These are phyloP conservation scores for Tursiops truncatus DNA, from an alignment of 2,113 vertebrate genomes.

Conservation along the genomic window DNA sequence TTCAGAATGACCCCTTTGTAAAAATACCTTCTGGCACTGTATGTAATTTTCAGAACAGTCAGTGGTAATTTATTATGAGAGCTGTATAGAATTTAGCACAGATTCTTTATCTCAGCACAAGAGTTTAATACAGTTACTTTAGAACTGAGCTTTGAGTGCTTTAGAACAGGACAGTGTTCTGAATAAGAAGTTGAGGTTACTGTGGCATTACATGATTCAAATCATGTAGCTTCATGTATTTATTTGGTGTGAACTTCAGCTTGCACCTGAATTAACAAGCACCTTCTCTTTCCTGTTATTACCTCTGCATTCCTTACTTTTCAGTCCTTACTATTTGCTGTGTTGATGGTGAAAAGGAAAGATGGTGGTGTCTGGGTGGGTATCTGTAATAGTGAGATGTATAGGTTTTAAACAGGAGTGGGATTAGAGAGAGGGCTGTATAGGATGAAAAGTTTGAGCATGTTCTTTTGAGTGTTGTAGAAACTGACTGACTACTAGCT, in stretches of 20 bases:
- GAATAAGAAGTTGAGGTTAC: not conserved
- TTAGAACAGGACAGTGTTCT: not conserved
- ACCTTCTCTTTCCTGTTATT: not conserved
- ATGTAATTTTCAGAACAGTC: not conserved
- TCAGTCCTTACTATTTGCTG: conserved; percentile 23
- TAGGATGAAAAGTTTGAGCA: not conserved
- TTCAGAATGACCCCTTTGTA: conserved; percentile 2
- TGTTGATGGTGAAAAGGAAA: not conserved
- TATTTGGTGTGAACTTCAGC: not conserved
- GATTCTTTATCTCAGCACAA: conserved; percentile 14
- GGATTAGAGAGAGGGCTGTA: not conserved
- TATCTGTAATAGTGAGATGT: not conserved
- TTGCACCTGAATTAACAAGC: not conserved
- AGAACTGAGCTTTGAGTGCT: conserved; percentile 23
- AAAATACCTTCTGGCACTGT: not conserved
- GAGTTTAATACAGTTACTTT: conserved; percentile 2
- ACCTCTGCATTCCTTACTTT: conserved; percentile 38
- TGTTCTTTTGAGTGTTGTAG: not conserved
- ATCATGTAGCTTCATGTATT: not conserved
- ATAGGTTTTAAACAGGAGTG: not conserved
- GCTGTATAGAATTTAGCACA: not conserved
- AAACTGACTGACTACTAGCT: not conserved
- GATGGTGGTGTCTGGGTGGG: not conserved
- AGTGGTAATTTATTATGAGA: conserved; percentile 42
- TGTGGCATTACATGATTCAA: not conserved